phyloP scores from a whole-genome alignment of 2,888 invertebrate species.

The Tolmerus cingulatus region DNA sequence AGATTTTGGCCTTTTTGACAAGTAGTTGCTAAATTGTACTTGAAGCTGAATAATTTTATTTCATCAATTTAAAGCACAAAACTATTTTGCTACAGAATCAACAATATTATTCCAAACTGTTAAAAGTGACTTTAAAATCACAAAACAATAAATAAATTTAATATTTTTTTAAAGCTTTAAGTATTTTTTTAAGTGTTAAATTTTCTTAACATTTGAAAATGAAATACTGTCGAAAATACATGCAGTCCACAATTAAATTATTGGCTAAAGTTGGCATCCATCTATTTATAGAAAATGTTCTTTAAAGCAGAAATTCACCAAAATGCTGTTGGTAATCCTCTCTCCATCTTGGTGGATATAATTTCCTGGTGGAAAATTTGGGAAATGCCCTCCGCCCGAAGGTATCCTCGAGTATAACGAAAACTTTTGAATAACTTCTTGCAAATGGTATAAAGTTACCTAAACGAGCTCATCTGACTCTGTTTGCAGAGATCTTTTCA shows the following conservation, averaged over 20 bases:
- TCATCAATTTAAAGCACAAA: not conserved
- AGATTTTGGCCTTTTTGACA: not conserved
- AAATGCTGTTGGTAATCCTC: not conserved
- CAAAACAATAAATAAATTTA: too few species aligned
- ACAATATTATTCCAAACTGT: not conserved
- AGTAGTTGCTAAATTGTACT: not conserved
- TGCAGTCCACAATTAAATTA: not conserved
- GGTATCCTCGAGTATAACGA: not conserved
- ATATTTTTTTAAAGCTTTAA: not conserved
- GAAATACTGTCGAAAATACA: not conserved
- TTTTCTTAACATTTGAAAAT: not conserved
- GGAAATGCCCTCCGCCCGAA: not conserved
- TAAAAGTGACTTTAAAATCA: too few species aligned
- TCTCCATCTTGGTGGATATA: not conserved
- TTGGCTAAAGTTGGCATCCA: not conserved
- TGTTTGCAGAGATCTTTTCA: conserved; percentile 24
- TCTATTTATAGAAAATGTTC: not conserved
- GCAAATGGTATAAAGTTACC: conserved; percentile 9
- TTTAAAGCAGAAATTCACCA: not conserved
- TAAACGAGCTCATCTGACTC: conserved; percentile 4
- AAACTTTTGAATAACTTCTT: conserved; percentile 24
- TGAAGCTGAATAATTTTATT: not conserved
- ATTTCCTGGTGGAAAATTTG: not conserved
- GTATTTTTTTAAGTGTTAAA: not conserved
- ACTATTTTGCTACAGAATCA: not conserved